Base-by-base conservation (phyloP, 2,797 vertebrate genomes). In the Siniperca undulata region DNA sequence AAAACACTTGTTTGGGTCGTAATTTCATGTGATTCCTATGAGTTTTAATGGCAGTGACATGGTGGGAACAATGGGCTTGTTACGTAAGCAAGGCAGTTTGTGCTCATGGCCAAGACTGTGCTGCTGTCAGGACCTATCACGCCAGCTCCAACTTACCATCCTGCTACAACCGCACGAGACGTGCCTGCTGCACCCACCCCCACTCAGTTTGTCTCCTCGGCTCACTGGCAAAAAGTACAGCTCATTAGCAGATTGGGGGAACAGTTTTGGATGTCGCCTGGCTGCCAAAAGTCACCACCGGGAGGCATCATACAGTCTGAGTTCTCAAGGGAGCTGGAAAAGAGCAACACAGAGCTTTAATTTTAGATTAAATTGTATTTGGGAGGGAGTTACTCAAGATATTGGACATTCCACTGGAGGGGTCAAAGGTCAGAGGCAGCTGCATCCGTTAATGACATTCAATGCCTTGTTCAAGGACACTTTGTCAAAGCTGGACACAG, bases 111-210 rank as follows among this genome's bases (percentile, higher is more conserved):
- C 82, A 88, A 83, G 83, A 81, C 84, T 90, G 86, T 78, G 85
- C 88, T 59, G 78, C 93, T 93, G 92, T 94, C 92, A 86, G 83
- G 80, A 88, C 65, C 74, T n/a, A 91, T 92, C 78, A 88, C 68
- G 78, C 81, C 77, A 81, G n/a, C 70, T 80, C 74, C 44, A 34
- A 22, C 89, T 80, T 83, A 78, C 87, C 80, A 61, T 81, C 74
- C 50, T 71, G 85, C 85, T 61, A 55, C 8, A 68, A 78, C 83
- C 38, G 73, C 82, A 87, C 53, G 66, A 81, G 85, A 84, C 3
- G 17, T 34, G 70, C 77, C 80, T 60, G 20, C 77, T 84, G 73
- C 79, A 71, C 20, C 19, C 42, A 4, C 34, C 42, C 75, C 56
- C 55, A 1, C 60, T 46, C 14, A 0, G 16, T 75, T 60, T 61